Evolutionary conservation across 2,113 vertebrate genomes (phyloP).

Genomic region (Sinocyclocheilus grahami): DNA sequence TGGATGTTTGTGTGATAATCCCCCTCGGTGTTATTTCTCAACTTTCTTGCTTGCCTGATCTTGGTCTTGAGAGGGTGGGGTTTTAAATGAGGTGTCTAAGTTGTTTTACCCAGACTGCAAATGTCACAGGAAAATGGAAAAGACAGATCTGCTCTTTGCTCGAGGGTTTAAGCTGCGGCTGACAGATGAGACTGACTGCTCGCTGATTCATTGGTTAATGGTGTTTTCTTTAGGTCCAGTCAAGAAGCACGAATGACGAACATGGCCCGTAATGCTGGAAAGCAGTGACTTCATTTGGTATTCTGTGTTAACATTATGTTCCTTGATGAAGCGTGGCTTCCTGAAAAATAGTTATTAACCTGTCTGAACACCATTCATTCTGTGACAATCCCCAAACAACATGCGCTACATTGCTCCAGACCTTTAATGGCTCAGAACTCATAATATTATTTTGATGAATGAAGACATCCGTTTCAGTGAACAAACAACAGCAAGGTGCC

Average conservation of each 20-base stretch:
- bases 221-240: conserved; percentile 42
- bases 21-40: conserved; percentile 39
- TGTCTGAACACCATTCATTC: conserved; percentile 17
- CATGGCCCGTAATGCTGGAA: conserved; percentile 28
- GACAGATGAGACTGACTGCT: conserved; percentile 36
- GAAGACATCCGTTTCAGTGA: conserved; percentile 26
- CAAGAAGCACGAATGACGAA: conserved; percentile 38
- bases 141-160: conserved; percentile 41
- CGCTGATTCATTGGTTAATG: conserved; percentile 38
- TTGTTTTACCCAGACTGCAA: conserved; percentile 47
- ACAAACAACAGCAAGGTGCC: neutral
- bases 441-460: conserved; percentile 36
- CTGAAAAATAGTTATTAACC: conserved; percentile 38
- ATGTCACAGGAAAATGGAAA: conserved; percentile 53
- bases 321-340: conserved; percentile 29
- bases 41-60: conserved; percentile 6
- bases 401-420: neutral
- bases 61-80: conserved; percentile 23
- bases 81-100: conserved; percentile 54
- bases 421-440: conserved; percentile 10
- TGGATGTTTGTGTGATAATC: conserved; percentile 15
- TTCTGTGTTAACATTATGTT: conserved; percentile 34
- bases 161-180: conserved; percentile 42
- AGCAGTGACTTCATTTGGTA: conserved; percentile 38
- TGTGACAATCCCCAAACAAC: neutral